These are phyloP conservation scores for Syndactyla subalaris DNA, from an alignment of 2,797 vertebrate genomes.

Conservation along the genomic window DNA sequence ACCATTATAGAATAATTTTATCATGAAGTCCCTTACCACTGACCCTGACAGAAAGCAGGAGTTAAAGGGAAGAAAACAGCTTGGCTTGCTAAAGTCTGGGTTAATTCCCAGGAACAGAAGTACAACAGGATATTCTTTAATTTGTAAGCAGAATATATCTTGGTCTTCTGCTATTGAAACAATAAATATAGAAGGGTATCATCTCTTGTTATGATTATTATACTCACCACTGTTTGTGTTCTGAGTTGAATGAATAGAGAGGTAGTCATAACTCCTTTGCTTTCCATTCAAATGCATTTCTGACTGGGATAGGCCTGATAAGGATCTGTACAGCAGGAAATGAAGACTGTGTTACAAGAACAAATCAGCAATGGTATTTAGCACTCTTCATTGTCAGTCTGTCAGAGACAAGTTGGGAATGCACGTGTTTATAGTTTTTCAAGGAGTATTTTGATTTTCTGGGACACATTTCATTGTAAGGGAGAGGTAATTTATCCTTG, in stretches of 20 bases:
- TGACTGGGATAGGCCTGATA: constrained; percentile 73
- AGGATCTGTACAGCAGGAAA: constrained; percentile 63
- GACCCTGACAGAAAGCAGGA: not conserved
- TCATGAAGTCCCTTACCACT: not conserved
- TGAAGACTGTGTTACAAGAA: not conserved
- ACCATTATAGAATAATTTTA: not conserved
- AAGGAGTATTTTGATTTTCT: not conserved
- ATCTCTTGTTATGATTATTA: not conserved
- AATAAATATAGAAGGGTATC: not conserved
- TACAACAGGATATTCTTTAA: not conserved
- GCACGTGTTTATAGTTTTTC: not conserved
- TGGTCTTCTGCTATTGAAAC: not conserved
- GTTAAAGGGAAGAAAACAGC: not conserved
- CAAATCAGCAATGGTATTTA: not conserved
- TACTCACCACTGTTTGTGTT: constrained; percentile 64
- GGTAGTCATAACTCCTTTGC: constrained; percentile 60
- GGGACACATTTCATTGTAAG: not conserved
- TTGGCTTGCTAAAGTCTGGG: not conserved
- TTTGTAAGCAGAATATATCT: not conserved
- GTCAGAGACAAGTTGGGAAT: not conserved
- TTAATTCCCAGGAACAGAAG: not conserved
- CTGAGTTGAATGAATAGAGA: constrained; percentile 56
- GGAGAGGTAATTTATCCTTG: not conserved
- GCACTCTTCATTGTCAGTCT: not conserved
- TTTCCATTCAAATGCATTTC: constrained; percentile 58